Evolutionary conservation across 1,140 invertebrate genomes (phyloP).

Genomic region (Orius insidiosus): DNA sequence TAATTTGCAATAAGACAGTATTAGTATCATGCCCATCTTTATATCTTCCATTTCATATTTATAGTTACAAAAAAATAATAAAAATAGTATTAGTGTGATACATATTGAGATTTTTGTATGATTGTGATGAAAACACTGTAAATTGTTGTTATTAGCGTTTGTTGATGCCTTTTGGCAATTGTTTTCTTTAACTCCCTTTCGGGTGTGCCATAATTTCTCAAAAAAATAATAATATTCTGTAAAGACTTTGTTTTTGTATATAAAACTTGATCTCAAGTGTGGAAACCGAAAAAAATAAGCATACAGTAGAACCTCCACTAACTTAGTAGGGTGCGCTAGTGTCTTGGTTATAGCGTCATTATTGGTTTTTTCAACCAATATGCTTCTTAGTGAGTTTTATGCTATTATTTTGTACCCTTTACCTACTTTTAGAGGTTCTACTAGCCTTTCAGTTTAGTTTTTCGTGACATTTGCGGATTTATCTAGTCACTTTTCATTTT

Average conservation of each 20-base stretch:
- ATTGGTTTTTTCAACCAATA: too few species aligned
- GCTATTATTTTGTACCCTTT: too few species aligned
- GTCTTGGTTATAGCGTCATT: too few species aligned
- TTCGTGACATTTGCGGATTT: neutral
- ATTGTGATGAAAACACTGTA: conserved; percentile 12
- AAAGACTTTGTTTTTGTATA: conserved; percentile 14
- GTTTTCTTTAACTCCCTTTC: conserved; percentile 12
- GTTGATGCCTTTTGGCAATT: conserved; percentile 13
- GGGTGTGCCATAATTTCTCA: conserved; percentile 14
- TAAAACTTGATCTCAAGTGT: conserved; percentile 19
- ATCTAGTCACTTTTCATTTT: conserved; percentile 16
- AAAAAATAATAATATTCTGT: neutral
- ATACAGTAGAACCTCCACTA: conserved; percentile 1
- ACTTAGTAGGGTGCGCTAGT: too few species aligned
- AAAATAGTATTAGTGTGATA: conserved; percentile 26
- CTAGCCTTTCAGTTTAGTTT: too few species aligned
- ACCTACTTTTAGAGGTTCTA: too few species aligned
- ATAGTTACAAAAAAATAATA: conserved; percentile 11
- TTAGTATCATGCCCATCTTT: conserved; percentile 16
- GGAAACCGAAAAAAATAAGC: conserved; percentile 8
- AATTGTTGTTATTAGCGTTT: conserved; percentile 15
- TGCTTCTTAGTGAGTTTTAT: too few species aligned
- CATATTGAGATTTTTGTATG: conserved; percentile 15
- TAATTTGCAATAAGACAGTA: conserved; percentile 21
- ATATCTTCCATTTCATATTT: conserved; percentile 16